Percentiles rank a stretch among this genome's conserved stretches.
phyloP scores from a whole-genome alignment of 53 echinoderm and acorn worm species.

The Pentamera pediparva region DNA sequence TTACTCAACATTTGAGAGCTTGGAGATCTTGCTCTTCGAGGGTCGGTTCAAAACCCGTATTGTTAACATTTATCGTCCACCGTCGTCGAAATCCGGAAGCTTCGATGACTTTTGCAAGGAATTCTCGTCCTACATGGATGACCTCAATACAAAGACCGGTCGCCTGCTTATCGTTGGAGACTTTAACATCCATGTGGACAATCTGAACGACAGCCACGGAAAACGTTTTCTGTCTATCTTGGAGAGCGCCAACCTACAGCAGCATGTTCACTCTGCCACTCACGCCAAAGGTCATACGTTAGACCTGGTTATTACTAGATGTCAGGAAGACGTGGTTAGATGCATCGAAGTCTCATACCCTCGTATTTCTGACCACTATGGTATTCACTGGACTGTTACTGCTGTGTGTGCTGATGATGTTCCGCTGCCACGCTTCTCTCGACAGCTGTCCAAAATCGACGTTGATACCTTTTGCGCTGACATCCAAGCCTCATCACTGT shows the following conservation, averaged over 20 bases:
- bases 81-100: not conserved
- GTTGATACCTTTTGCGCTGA: not conserved
- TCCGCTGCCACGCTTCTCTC: not conserved
- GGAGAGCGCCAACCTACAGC: not conserved
- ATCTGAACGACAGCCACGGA: not conserved
- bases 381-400: not conserved
- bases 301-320: not conserved
- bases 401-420: not conserved
- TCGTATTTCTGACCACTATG: not conserved
- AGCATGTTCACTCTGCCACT: not conserved
- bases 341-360: not conserved
- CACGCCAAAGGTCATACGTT: no score
- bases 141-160: not conserved
- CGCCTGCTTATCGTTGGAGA: not conserved
- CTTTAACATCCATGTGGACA: not conserved
- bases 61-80: constrained; percentile 1
- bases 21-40: constrained; percentile 8
- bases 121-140: not conserved
- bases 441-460: not conserved
- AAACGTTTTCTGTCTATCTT: not conserved
- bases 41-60: not conserved
- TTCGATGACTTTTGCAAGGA: not conserved
- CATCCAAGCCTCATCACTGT: not conserved
- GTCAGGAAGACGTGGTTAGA: not conserved
- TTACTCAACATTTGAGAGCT: not conserved